Percentiles rank a stretch among this genome's conserved stretches.
Conservation (phyloP, 2,797 vertebrate species). For the Poeciliopsis presidionis region DNA sequence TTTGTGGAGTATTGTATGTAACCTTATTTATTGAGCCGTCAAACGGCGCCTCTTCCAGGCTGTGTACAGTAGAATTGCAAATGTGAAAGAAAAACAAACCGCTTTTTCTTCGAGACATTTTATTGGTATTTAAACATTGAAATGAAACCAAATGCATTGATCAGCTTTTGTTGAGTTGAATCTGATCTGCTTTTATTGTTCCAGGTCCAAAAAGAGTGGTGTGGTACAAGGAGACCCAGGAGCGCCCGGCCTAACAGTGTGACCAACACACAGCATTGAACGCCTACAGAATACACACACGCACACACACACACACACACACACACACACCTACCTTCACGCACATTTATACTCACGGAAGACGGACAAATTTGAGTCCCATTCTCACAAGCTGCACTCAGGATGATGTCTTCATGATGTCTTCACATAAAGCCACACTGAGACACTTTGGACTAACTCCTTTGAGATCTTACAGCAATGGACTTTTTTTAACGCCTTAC, state of each 20-base stretch:
- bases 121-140: background rate
- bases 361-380: slow-evolving; percentile 60
- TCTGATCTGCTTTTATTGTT: background rate
- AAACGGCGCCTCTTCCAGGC: background rate
- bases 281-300: slow-evolving; percentile 49
- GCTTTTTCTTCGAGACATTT: background rate
- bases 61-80: background rate
- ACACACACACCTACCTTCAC: slow-evolving; percentile 42
- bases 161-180: background rate
- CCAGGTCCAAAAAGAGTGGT: slow-evolving; percentile 77
- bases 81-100: background rate
- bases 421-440: slow-evolving; percentile 77
- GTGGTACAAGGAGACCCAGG: slow-evolving; percentile 79
- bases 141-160: background rate
- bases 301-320: slow-evolving; percentile 38
- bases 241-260: slow-evolving; percentile 77
- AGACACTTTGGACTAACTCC: slow-evolving; percentile 83
- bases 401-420: slow-evolving; percentile 81
- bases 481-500: slow-evolving; percentile 84
- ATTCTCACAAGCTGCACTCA: slow-evolving; percentile 75
- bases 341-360: slow-evolving; percentile 56
- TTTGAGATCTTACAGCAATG: slow-evolving; percentile 77
- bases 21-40: too few species aligned
- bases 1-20: background rate
- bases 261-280: slow-evolving; percentile 30